These are phyloP conservation scores for Leuctra nigra DNA, from an alignment of 2,888 invertebrate species.

Conservation along the genomic window DNA sequence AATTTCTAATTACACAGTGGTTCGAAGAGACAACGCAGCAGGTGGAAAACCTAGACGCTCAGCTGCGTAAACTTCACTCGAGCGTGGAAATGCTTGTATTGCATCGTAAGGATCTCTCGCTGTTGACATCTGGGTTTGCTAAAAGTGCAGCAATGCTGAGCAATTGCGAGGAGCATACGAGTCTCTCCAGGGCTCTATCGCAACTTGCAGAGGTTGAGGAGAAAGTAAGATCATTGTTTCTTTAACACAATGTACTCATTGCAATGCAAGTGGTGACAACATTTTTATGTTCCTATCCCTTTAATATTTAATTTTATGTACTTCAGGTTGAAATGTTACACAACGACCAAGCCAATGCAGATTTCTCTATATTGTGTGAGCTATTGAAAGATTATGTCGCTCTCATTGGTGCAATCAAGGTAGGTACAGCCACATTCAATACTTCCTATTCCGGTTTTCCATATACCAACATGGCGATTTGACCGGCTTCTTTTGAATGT, in stretches of 20 bases:
- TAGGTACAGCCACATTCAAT: conserved; percentile 35
- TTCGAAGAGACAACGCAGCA: conserved; percentile 94
- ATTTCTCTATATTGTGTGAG: conserved; percentile 91
- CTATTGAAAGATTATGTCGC: conserved; percentile 91
- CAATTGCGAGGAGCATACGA: conserved; percentile 88
- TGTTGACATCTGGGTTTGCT: conserved; percentile 75
- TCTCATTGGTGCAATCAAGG: conserved; percentile 86
- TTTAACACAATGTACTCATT: neutral
- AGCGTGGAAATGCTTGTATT: conserved; percentile 83
- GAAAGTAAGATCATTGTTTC: conserved; percentile 55
- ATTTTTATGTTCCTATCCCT: neutral
- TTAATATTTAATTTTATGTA: conserved; percentile 15
- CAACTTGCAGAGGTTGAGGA: conserved; percentile 85
- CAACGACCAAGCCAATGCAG: conserved; percentile 88
- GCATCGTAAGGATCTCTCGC: conserved; percentile 77
- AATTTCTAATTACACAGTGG: conserved; percentile 65
- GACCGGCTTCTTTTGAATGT: too few relatives aligned
- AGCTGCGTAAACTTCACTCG: conserved; percentile 76
- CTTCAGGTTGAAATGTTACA: conserved; percentile 74
- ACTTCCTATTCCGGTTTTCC: too few relatives aligned
- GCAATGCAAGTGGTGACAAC: neutral
- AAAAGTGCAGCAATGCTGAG: conserved; percentile 84
- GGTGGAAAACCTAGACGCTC: conserved; percentile 83
- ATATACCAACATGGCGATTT: too few relatives aligned
- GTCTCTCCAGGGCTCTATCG: conserved; percentile 80